Percentiles rank a stretch among this genome's conserved stretches.
Evolutionary conservation across 2,888 invertebrate species (phyloP).

Genomic region (Leptinotarsa tumamoca): DNA sequence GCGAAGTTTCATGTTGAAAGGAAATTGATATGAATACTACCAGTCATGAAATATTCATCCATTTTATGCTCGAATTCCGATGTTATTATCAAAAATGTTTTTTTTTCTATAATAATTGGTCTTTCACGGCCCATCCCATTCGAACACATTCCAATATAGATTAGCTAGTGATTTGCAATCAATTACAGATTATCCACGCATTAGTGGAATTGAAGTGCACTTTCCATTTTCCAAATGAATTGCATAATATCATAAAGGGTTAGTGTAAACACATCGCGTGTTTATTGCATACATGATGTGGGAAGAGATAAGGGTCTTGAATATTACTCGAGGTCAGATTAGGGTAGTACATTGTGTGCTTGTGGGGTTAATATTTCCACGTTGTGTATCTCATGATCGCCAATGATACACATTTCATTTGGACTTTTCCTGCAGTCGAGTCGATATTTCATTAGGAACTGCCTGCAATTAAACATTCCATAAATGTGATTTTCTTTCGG

Average conservation of each 20-base stretch:
- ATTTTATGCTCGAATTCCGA: too few species aligned
- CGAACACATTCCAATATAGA: slow-evolving; percentile 35
- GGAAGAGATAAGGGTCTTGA: slow-evolving; percentile 54
- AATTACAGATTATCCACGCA: slow-evolving; percentile 48
- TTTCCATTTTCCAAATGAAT: slow-evolving; percentile 53
- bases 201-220: slow-evolving; percentile 51
- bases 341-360: slow-evolving; percentile 48
- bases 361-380: slow-evolving; percentile 34
- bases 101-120: background rate
- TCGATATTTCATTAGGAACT: background rate
- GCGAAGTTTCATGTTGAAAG: too few species aligned
- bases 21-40: too few species aligned
- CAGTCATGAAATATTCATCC: too few species aligned
- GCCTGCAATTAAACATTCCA: background rate
- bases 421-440: slow-evolving; percentile 1
- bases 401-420: slow-evolving; percentile 2
- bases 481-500: background rate
- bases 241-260: slow-evolving; percentile 52
- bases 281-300: slow-evolving; percentile 47
- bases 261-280: slow-evolving; percentile 52
- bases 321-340: slow-evolving; percentile 57
- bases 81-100: too few species aligned
- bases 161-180: slow-evolving; percentile 48
- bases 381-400: slow-evolving; percentile 25
- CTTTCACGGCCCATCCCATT: slow-evolving; percentile 14